Evolutionary conservation across 2,113 vertebrate species (phyloP), one percentile per base, ranked within the genome.

Genomic region (Ifrita kowaldi): DNA sequence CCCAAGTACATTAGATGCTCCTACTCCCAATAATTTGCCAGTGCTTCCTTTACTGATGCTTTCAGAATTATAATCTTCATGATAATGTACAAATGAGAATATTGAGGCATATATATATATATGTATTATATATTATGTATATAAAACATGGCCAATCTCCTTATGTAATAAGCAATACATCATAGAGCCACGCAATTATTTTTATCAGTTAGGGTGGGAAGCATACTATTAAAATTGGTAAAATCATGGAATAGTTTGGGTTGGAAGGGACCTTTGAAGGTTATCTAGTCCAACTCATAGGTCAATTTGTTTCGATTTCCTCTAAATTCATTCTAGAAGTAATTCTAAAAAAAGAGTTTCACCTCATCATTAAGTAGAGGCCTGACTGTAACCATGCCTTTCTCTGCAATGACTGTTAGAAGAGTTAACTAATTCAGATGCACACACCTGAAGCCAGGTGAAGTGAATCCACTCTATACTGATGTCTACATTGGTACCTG

Each of bases 1-100:
- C 1, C 28, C 5, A 2, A 64, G 30, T 8, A 65, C 1, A 26
- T 8, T 65, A 44, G 18, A 39, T 0, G 0, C 2, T 55, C 23
- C n/a, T 13, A 24, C 14, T 55, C 13, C 10, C 30, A 46, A 6
- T 42, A 10, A 63, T 56, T 39, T 55, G 6, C 6, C 39, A 78
- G 9, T 49, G 28, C 50, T 69, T 69, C 13, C 16, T 73, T 80
- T 80, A 73, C 23, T 3, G 4, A 16, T 69, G 19, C 3, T 80
- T 86, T 80, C 33, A 79, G 65, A 84, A 74, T 70, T 6, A 1
- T 2, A 65, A 14, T 65, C 50, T 59, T 87, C 23, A 59, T 71
- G 0, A 27, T 32, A 46, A 84, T 2, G 3, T 57, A 37, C 10
- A 74, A 87, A 74, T 33, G 14, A 18, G 6, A 81, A 59, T 37